Conservation (phyloP, 2,113 vertebrate genomes). For the Centrocercus urophasianus region DNA sequence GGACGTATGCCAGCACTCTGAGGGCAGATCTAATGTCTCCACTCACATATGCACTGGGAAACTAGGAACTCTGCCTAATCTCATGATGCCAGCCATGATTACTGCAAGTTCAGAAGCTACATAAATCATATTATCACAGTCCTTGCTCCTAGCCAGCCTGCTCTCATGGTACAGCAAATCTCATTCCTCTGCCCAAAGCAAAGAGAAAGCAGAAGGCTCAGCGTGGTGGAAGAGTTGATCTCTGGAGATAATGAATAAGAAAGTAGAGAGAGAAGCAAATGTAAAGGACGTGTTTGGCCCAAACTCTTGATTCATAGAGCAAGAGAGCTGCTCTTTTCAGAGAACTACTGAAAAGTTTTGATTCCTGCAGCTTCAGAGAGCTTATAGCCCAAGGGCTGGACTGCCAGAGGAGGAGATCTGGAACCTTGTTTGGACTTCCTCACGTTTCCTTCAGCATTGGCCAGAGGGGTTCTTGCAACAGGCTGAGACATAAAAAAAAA, state of each 20-base stretch:
- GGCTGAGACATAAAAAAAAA: accelerated
- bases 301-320: not conserved
- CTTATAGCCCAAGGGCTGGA: not conserved
- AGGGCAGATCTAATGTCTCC: not conserved
- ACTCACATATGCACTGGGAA: not conserved
- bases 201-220: not conserved
- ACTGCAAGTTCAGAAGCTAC: not conserved
- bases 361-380: not conserved
- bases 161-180: not conserved
- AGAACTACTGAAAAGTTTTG: not conserved
- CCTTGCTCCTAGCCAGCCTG: accelerated
- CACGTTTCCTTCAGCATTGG: not conserved
- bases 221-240: not conserved
- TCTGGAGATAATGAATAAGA: not conserved
- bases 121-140: accelerated
- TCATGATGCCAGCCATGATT: not conserved
- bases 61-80: not conserved
- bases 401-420: not conserved
- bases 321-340: not conserved
- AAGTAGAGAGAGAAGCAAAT: not conserved
- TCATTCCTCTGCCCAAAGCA: not conserved
- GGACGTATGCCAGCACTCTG: not conserved
- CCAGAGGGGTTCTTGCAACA: not conserved
- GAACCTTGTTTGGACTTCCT: not conserved
- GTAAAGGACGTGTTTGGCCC: not conserved